These are phyloP conservation scores for Arvicanthis niloticus DNA, from an alignment of 2,113 vertebrate genomes.

Conservation along the genomic window DNA sequence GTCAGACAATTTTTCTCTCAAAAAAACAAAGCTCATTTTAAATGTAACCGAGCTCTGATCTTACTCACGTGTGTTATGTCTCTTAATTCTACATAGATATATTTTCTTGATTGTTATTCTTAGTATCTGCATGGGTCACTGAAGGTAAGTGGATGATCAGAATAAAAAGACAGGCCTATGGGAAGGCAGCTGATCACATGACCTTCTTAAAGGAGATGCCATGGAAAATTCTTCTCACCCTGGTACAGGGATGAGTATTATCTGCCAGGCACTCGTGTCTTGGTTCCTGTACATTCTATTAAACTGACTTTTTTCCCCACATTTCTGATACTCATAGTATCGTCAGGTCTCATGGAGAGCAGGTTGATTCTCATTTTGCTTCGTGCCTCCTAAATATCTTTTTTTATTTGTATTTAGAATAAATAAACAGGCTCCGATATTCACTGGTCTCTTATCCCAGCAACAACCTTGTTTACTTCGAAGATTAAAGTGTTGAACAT, in stretches of 20 bases:
- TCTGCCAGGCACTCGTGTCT: background rate
- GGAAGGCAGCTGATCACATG: background rate
- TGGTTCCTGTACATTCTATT: background rate
- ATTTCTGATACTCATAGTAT: background rate
- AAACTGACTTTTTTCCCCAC: background rate
- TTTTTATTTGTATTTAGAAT: background rate
- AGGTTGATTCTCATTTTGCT: accelerated
- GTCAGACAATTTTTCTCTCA: slow-evolving; percentile 41
- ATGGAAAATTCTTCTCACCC: background rate
- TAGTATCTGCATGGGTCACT: background rate
- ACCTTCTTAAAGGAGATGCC: background rate
- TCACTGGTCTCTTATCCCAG: background rate
- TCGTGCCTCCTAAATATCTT: background rate
- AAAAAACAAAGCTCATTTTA: slow-evolving; percentile 40
- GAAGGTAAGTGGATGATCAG: background rate
- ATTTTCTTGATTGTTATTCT: background rate
- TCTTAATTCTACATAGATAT: background rate
- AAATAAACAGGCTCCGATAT: background rate
- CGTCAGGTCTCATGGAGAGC: background rate
- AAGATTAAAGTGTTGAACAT: background rate
- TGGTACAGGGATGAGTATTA: no score
- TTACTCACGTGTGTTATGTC: background rate
- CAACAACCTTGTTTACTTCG: background rate
- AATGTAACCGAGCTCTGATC: background rate
- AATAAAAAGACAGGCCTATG: background rate